Evolutionary conservation across 2,888 invertebrate genomes (phyloP).

Genomic region (Junonia oenone): DNA sequence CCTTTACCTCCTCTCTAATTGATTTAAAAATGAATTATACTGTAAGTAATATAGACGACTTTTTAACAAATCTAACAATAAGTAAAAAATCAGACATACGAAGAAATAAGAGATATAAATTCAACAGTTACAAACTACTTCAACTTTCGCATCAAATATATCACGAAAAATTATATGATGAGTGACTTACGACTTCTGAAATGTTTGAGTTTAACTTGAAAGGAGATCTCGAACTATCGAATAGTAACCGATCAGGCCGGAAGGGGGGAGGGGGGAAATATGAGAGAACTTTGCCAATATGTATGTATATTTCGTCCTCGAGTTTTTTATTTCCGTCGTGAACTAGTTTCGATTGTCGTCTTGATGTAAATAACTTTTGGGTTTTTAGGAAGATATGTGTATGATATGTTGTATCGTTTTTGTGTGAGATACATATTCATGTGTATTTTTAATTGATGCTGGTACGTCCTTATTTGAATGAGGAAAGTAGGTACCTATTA

Average conservation of each 20-base stretch:
- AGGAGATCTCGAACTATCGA: slow-evolving; percentile 15
- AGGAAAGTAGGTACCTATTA: too few relatives aligned
- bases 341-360: slow-evolving; percentile 31
- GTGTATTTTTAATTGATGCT: too few relatives aligned
- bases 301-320: slow-evolving; percentile 34
- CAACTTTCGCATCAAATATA: neutral
- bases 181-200: neutral
- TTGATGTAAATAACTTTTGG: slow-evolving; percentile 27
- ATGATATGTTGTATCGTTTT: neutral
- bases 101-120: too few relatives aligned
- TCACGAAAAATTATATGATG: neutral
- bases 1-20: too few relatives aligned
- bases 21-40: too few relatives aligned
- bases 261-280: slow-evolving; percentile 28
- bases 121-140: neutral
- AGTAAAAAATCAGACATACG: too few relatives aligned
- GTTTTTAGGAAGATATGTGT: slow-evolving; percentile 4
- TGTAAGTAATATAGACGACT: too few relatives aligned
- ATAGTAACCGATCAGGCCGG: slow-evolving; percentile 9
- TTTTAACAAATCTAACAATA: too few relatives aligned
- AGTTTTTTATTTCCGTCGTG: slow-evolving; percentile 31
- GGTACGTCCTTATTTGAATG: too few relatives aligned
- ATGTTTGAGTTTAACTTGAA: slow-evolving; percentile 11
- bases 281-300: slow-evolving; percentile 37
- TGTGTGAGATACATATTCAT: neutral